Base-by-base conservation (phyloP, 2,888 invertebrate genomes). In the Eupithecia abbreviata region DNA sequence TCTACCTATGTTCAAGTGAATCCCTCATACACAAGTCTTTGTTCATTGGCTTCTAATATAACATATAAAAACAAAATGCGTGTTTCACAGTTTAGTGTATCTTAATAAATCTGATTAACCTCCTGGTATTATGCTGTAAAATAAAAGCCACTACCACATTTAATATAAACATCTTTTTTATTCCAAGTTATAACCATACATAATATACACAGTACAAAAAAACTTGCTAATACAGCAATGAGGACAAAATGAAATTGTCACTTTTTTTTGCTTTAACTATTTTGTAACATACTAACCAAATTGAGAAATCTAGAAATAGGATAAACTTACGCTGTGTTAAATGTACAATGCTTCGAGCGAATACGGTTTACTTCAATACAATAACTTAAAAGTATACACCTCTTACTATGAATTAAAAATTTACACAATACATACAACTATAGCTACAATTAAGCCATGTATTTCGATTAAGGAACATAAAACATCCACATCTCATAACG, bases 121-220 rank as follows among this genome's bases (percentile, higher is more conserved):
- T 55, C 7, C 55, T 55, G 18, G 55, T 58, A n/a, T 10, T 42
- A 15, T 7, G 67, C 45, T n/a, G n/a, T 47, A 55, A 78, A 78
- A 71, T 65, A 79, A 71, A 85, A 89, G 88, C 84, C 82, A 88
- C 90, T 90, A 90, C 85, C 82, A 91, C 87, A 83, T 80, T 84
- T 93, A 92, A 93, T 94, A 94, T 94, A 94, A 94, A 94, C 94
- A 94, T 94, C 93, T 94, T 95, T 91, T 95, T 94, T 94, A 94
- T 94, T 94, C 93, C 94, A 94, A 94, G 94, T 96, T 97, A 96
- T 96, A 96, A 96, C 96, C 96, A 96, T 97, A 97, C 97, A 97
- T 97, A 94, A 95, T 95, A 97, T 97, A 97, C 97, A 97, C 97
- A 97, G 97, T 97, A 97, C 97, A 97, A 97, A 97, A 96, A 97